A percentile compares a stretch with the other conserved stretches of the same genome.
Evolutionary conservation across 2,113 vertebrate species (phyloP).

Genomic region (Melanerpes aurifrons): DNA sequence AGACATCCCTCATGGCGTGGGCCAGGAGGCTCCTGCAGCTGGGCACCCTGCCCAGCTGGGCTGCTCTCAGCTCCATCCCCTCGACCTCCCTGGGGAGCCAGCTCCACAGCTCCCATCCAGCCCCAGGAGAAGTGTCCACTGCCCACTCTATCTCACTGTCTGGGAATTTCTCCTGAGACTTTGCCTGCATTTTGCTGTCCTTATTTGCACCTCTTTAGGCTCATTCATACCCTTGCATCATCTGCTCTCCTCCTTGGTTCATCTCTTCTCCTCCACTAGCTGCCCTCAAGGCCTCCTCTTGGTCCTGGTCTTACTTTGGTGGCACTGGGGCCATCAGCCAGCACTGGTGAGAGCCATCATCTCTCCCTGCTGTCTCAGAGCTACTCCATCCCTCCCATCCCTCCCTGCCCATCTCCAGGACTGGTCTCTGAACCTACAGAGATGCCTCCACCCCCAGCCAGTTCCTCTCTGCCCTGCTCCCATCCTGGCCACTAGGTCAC

Average conservation of each 20-base stretch:
- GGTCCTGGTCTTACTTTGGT: background rate
- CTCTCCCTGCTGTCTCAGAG: background rate
- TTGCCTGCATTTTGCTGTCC: slow-evolving; percentile 39
- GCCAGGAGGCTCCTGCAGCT: background rate
- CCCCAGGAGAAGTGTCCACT: background rate
- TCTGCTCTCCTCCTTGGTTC: background rate
- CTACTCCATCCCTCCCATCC: background rate
- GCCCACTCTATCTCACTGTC: slow-evolving; percentile 51
- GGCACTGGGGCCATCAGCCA: background rate
- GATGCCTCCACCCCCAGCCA: too few species aligned
- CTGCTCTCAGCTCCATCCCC: fast-evolving
- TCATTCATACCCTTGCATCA: background rate
- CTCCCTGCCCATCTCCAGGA: too few species aligned
- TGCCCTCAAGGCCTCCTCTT: fast-evolving
- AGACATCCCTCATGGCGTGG: fast-evolving
- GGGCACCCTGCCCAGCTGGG: background rate
- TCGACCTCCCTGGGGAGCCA: background rate
- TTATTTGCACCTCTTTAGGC: slow-evolving; percentile 52
- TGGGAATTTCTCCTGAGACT: slow-evolving; percentile 69
- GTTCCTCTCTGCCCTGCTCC: too few species aligned
- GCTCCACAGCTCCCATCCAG: background rate
- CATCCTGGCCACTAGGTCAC: too few species aligned
- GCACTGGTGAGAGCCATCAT: too few species aligned
- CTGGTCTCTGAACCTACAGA: too few species aligned
- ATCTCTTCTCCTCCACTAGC: background rate